A percentile compares a stretch with the other conserved stretches of the same genome.
These are phyloP conservation scores for Notamacropus eugenii DNA, from an alignment of 2,797 vertebrate genomes.

Conservation along the genomic window DNA sequence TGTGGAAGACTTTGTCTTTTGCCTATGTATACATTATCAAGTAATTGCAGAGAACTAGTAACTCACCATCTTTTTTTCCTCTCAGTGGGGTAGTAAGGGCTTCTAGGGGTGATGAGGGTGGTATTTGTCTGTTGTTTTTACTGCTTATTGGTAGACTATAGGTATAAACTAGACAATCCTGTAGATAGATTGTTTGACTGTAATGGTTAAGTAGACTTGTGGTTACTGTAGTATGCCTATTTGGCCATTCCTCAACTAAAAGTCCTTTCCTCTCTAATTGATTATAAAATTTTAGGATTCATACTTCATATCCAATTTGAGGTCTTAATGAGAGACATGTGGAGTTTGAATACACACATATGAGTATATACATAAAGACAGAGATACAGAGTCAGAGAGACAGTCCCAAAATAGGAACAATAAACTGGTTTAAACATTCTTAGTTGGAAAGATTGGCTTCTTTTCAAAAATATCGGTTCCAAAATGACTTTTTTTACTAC, in stretches of 20 bases:
- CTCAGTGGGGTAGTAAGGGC: not conserved
- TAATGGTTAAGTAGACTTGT: not conserved
- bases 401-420: slow-evolving; percentile 22
- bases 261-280: not conserved
- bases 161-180: not conserved
- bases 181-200: not conserved
- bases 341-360: slow-evolving; percentile 33
- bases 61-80: not conserved
- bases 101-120: not conserved
- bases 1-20: not conserved
- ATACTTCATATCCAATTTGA: not conserved
- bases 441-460: slow-evolving; percentile 26
- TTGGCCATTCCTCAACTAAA: not conserved
- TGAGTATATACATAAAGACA: not conserved
- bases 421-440: slow-evolving; percentile 14
- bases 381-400: not conserved
- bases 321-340: slow-evolving; percentile 40
- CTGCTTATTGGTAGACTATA: slow-evolving; percentile 4
- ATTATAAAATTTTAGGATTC: slow-evolving; percentile 5
- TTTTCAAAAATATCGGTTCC: slow-evolving; percentile 16
- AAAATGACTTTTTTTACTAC: slow-evolving; percentile 35
- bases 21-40: not conserved
- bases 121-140: not conserved
- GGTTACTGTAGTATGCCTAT: not conserved
- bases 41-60: slow-evolving; percentile 10